Percentiles rank a stretch among this genome's conserved stretches.
phyloP scores from a whole-genome alignment of 2,888 invertebrate species.

The Rhagophthalmus giganteus region DNA sequence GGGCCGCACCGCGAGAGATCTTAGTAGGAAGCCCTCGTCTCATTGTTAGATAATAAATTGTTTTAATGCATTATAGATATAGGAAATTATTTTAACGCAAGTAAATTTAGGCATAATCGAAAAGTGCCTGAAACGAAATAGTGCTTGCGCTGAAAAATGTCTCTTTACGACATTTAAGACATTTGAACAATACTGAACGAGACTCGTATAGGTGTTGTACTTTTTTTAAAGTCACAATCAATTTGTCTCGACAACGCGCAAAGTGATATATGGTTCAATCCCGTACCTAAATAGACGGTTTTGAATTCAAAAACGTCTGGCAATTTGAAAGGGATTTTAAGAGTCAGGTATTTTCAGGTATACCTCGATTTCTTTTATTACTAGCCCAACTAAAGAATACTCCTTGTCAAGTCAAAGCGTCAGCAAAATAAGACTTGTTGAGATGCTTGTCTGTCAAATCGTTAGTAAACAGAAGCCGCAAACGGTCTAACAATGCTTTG shows the following conservation, averaged over 20 bases:
- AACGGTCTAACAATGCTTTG: constrained; percentile 14
- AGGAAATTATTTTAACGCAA: constrained; percentile 4
- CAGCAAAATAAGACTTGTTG: constrained; percentile 14
- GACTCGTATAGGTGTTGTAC: background rate
- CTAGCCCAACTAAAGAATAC: constrained; percentile 5
- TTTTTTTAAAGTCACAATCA: constrained; percentile 18
- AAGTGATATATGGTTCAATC: constrained; percentile 30
- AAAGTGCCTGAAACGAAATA: background rate
- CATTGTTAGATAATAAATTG: constrained; percentile 9
- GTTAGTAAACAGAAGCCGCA: constrained; percentile 27
- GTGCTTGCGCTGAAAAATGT: too few species aligned
- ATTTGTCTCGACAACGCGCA: constrained; percentile 26
- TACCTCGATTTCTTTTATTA: constrained; percentile 16
- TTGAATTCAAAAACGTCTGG: constrained; percentile 28
- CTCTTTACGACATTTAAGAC: too few species aligned
- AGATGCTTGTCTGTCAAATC: constrained; percentile 21
- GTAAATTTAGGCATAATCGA: background rate
- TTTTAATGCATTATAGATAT: constrained; percentile 2
- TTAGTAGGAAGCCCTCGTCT: constrained; percentile 33
- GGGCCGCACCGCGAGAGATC: constrained; percentile 34
- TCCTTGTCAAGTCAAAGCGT: constrained; percentile 17
- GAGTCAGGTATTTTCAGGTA: constrained; percentile 31
- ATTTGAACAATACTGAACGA: background rate
- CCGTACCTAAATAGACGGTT: constrained; percentile 21
- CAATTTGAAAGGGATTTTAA: constrained; percentile 24